Evolutionary conservation across 2,888 invertebrate genomes (phyloP).

Genomic region (Drosophila mercatorum): DNA sequence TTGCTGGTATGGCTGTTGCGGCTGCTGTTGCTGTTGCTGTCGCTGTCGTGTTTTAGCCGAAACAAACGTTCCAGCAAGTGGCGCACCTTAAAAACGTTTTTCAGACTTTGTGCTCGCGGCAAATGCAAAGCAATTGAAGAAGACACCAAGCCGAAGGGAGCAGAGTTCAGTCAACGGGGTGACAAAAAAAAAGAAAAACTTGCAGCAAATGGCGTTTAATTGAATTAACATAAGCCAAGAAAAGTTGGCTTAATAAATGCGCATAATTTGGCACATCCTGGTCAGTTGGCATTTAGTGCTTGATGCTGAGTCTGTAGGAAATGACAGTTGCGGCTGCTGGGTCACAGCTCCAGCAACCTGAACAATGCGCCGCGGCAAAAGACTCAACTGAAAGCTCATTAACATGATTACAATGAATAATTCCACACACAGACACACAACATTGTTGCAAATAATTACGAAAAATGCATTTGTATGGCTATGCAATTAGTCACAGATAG

Average conservation of each 20-base stretch:
- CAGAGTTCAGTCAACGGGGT: constrained; percentile 47
- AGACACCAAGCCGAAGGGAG: constrained; percentile 60
- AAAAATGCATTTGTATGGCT: constrained; percentile 75
- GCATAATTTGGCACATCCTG: constrained; percentile 67
- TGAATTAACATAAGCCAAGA: constrained; percentile 70
- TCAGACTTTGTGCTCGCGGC: constrained; percentile 39
- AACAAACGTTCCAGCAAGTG: constrained; percentile 78
- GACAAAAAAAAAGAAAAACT: neutral
- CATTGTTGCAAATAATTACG: constrained; percentile 72
- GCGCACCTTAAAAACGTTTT: constrained; percentile 73
- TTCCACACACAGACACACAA: constrained; percentile 38
- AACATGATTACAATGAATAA: constrained; percentile 76
- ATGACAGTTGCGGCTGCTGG: constrained; percentile 43
- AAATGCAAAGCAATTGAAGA: constrained; percentile 64
- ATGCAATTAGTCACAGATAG: constrained; percentile 76
- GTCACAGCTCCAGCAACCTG: constrained; percentile 12
- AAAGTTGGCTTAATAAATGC: constrained; percentile 62
- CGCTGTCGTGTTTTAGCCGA: constrained; percentile 66
- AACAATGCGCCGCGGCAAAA: constrained; percentile 34
- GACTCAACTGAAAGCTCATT: constrained; percentile 60
- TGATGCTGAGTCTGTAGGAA: constrained; percentile 48
- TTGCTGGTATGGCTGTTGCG: constrained; percentile 24
- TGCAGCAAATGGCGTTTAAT: constrained; percentile 66
- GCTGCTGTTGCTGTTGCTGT: constrained; percentile 2
- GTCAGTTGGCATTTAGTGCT: constrained; percentile 60